Evolutionary conservation across 2,888 invertebrate genomes (phyloP), one percentile per base, ranked within the genome.

Genomic region (Agrochola macilenta): DNA sequence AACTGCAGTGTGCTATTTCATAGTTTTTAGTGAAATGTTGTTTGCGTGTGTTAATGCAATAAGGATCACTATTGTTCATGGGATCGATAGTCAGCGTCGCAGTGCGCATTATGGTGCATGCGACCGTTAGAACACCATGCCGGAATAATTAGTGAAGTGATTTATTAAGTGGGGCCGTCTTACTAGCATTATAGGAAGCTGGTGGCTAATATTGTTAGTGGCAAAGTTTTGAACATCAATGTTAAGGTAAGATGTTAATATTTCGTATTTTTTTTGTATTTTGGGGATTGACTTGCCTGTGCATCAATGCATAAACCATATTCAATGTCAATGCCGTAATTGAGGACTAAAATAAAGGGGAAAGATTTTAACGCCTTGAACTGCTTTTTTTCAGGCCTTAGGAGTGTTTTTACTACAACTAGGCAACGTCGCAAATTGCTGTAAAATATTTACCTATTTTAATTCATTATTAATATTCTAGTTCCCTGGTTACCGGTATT

Each of bases 31-130:
- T 73, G 60, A 79, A 58, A 77, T 75, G 46, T 74, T 63, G 57
- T 49, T 86, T 30, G 91, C 91, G 88, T 91, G 91, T 73, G 65
- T 35, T 70, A 78, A 73, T 82, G 84, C 84, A 81, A 88, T 91
- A 87, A 89, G 76, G 70, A 81, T 74, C 64, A 74, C 76, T 76
- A 78, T 82, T 74, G 78, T 74, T 76, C 75, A 85, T 76, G 58
- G 84, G 87, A 85, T 90, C 88, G 83, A 89, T 90, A 85, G 49
- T 35, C n/a, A 43, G 73, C 85, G 86, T 87, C 91, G 90, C 90
- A 91, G 35, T 90, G 91, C 91, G 90, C 88, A 74, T 70, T 79
- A 76, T 74, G 75, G 76, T 85, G 75, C 77, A 77, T 71, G 74
- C 69, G 43, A 81, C 49, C n/a, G 66, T 46, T 61, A 64, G 54